These are phyloP conservation scores for Lasioglossum marginatum DNA, from an alignment of 2,888 invertebrate species.

Conservation along the genomic window DNA sequence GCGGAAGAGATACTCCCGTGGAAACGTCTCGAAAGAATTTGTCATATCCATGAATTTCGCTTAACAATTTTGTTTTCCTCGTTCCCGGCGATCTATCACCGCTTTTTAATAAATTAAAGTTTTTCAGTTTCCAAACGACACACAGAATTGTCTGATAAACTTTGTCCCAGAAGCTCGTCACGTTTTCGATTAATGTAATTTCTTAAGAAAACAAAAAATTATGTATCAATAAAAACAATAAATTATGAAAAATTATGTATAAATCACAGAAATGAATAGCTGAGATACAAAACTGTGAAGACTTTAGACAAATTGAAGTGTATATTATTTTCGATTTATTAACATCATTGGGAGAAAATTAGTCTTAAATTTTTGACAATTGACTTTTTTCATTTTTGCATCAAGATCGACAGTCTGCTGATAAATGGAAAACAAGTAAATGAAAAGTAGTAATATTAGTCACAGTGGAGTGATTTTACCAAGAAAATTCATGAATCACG, in stretches of 20 bases:
- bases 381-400: neutral
- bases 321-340: neutral
- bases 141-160: neutral
- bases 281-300: no score
- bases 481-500: neutral
- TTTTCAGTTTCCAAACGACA: neutral
- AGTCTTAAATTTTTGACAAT: neutral
- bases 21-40: constrained; percentile 20
- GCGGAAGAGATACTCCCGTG: constrained; percentile 8
- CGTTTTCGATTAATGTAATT: neutral
- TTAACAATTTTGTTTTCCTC: neutral
- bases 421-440: neutral
- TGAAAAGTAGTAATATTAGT: neutral
- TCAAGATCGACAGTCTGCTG: neutral
- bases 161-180: neutral
- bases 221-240: no score
- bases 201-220: neutral
- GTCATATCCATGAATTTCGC: constrained; percentile 1
- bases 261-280: neutral
- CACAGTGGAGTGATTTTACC: neutral
- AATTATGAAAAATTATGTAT: neutral
- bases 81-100: neutral
- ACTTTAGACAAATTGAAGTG: neutral
- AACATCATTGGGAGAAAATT: neutral
- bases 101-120: neutral